Percentiles rank a stretch among this genome's conserved stretches.
These are phyloP conservation scores for Goniozus legneri DNA, from an alignment of 1,140 invertebrate species.

Conservation along the genomic window DNA sequence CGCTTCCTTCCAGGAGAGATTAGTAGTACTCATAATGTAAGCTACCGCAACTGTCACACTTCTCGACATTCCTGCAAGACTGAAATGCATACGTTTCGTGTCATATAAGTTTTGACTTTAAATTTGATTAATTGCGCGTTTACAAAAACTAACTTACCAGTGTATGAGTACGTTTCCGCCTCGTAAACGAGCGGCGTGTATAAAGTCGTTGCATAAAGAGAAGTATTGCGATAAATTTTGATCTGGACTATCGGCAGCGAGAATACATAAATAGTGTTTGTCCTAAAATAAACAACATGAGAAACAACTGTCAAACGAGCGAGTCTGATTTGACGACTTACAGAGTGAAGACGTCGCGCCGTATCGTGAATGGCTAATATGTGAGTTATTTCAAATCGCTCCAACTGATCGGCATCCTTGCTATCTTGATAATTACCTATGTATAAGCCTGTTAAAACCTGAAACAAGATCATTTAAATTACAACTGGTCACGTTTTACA, in stretches of 20 bases:
- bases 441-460: slow-evolving; percentile 84
- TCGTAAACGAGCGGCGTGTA: slow-evolving; percentile 82
- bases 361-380: slow-evolving; percentile 94
- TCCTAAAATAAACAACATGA: slow-evolving; percentile 64
- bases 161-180: slow-evolving; percentile 93
- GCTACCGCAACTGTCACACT: slow-evolving; percentile 93
- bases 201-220: slow-evolving; percentile 91
- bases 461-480: slow-evolving; percentile 22
- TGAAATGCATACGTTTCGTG: slow-evolving; percentile 39
- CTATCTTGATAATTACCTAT: slow-evolving; percentile 89
- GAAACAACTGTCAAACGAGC: slow-evolving; percentile 2
- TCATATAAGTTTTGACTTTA: too few species aligned
- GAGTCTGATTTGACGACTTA: slow-evolving; percentile 52
- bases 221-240: slow-evolving; percentile 94
- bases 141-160: slow-evolving; percentile 66
- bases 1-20: slow-evolving; percentile 88
- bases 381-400: slow-evolving; percentile 88
- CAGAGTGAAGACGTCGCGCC: slow-evolving; percentile 77
- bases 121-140: too few species aligned
- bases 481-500: too few species aligned
- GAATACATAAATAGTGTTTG: slow-evolving; percentile 91
- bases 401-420: slow-evolving; percentile 83
- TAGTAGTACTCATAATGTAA: slow-evolving; percentile 92
- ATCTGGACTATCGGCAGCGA: slow-evolving; percentile 87
- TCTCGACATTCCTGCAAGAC: slow-evolving; percentile 92